Evolutionary conservation across 2,888 invertebrate species (phyloP).

Genomic region (Phengaris arion): DNA sequence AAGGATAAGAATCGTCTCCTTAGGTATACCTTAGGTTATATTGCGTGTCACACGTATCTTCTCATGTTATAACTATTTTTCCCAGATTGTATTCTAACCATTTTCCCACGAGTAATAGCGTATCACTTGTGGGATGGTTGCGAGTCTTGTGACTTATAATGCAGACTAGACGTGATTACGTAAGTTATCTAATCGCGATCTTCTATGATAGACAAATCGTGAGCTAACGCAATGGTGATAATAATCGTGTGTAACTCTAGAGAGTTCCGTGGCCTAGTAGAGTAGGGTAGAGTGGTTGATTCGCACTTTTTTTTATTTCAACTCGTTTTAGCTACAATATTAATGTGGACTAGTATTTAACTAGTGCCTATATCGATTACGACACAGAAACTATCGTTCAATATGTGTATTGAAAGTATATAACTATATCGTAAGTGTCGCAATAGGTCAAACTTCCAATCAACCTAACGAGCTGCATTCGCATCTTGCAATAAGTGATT

Average conservation of each 20-base stretch:
- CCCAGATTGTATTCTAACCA: background rate
- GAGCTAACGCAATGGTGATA: background rate
- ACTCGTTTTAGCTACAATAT: no score
- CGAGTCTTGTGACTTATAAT: no score
- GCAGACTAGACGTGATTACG: background rate
- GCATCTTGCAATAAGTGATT: constrained; percentile 1
- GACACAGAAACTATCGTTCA: background rate
- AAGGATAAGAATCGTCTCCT: no score
- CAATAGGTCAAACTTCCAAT: constrained; percentile 12
- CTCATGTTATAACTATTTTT: background rate
- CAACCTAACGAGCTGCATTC: background rate
- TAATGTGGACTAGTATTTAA: no score
- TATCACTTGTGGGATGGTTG: background rate
- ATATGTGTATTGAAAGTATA: background rate
- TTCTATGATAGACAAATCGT: background rate
- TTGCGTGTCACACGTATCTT: no score
- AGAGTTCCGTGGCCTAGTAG: no score
- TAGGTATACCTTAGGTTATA: no score
- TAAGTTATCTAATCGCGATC: constrained; percentile 2
- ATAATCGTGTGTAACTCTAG: background rate
- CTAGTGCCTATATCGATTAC: no score
- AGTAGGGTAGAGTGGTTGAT: no score
- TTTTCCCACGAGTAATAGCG: background rate
- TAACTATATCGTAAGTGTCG: background rate
- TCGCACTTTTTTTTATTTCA: no score